Evolutionary conservation across 2,888 invertebrate species (phyloP).

Genomic region (Cheiracanthium punctorium): DNA sequence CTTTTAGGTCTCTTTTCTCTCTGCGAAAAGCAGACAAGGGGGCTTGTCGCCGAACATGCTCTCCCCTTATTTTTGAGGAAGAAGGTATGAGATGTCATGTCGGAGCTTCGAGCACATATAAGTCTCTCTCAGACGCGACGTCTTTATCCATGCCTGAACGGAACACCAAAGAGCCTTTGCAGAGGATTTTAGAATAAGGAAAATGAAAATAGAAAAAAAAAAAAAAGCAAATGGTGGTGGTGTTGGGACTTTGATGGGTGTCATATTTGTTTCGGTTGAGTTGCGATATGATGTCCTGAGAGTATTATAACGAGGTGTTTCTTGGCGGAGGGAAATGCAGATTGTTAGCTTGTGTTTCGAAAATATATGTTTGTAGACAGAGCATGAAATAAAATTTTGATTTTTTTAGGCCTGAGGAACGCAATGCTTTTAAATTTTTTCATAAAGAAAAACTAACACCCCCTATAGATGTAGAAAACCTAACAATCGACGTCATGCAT

Average conservation of each 20-base stretch:
- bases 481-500: no score
- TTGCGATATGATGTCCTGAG: not conserved
- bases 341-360: no score
- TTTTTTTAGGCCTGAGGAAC: no score
- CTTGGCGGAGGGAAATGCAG: no score
- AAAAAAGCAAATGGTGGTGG: not conserved
- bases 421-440: no score
- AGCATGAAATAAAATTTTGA: no score
- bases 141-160: not conserved
- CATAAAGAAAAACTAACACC: no score
- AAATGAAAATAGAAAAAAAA: no score
- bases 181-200: no score
- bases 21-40: not conserved
- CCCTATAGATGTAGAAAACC: no score
- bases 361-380: no score
- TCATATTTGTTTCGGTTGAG: not conserved
- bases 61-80: constrained; percentile 31
- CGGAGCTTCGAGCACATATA: not conserved
- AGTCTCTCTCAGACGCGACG: not conserved
- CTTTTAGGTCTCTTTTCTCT: not conserved
- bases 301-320: no score
- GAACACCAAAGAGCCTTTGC: not conserved
- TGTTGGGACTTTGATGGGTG: not conserved
- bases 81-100: constrained; percentile 51
- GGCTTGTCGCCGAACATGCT: not conserved